Base-by-base conservation (phyloP, 2,888 invertebrate species). In the Stratiomys singularior region DNA sequence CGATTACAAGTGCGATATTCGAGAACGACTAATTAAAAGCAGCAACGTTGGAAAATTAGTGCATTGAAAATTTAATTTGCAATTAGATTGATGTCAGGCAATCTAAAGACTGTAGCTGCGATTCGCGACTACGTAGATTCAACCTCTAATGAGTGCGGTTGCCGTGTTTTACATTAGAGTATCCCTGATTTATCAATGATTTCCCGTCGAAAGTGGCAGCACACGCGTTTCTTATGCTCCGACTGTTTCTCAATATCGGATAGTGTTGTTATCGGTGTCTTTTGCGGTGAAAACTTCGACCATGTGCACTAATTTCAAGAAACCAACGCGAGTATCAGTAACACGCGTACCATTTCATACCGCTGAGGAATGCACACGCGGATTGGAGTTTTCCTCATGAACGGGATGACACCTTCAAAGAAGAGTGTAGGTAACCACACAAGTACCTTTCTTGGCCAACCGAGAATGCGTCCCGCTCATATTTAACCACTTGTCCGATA, bases 81-180 rank as follows among this genome's bases (percentile, higher is more conserved):
- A 52, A 52, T 52, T 15, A 18, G 15, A 52, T 52, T 52, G 52
- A 52, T 52, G 52, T 52, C 52, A 52, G 18, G 7, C 37, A 37
- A 37, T 37, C 37, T 37, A 52, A 9, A 52, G 15, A 4, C 18
- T 52, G 52, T 13, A n/a, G 4, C 15, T 52, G 15, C 18, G 4
- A n/a, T 52, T 52, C 52, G 52, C 15, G 52, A 52, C 4, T 52
- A n/a, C n/a, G n/a, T 3, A 5, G 15, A 18, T 13, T 52, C 15
- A 52, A 52, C 52, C 52, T 52, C 52, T 52, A 52, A 52, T 52
- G 52, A 4, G 52, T 52, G 52, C 52, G 52, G 52, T 52, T 18
- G 15, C n/a, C 4, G 52, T 52, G 52, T 13, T 52, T 52, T 13
- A 18, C 15, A 44, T 44, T n/a, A n/a, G n/a, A 37, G 9, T 5